A percentile compares a stretch with the other conserved stretches of the same genome.
Conservation (phyloP, 2,113 vertebrate genomes). For the Gymnorhina tibicen region DNA sequence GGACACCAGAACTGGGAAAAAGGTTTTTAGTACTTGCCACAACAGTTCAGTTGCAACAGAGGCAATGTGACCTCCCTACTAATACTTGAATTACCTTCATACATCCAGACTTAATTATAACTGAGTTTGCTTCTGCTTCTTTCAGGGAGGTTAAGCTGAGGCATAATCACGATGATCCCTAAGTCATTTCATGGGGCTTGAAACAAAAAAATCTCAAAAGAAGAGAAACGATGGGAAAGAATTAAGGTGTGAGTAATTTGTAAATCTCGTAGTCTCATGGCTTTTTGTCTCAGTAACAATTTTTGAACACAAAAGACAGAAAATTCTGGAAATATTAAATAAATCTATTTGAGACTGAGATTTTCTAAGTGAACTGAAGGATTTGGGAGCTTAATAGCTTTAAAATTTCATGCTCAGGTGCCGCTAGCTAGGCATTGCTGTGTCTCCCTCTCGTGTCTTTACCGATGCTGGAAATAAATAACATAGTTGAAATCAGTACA, state of each 20-base stretch:
- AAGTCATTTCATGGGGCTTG: background rate
- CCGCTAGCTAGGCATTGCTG: background rate
- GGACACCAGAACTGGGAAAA: background rate
- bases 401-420: background rate
- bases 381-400: background rate
- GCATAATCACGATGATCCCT: background rate
- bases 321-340: background rate
- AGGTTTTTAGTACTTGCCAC: background rate
- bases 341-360: background rate
- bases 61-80: background rate
- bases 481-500: accelerated
- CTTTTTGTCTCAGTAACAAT: background rate
- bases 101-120: background rate
- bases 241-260: background rate
- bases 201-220: background rate
- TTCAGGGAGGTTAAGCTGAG: background rate
- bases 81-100: background rate
- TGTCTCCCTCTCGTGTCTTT: background rate
- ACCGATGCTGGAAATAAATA: background rate
- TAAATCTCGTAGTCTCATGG: background rate
- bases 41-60: background rate
- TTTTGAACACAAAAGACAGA: background rate
- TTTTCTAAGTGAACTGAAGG: background rate
- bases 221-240: background rate
- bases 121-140: background rate